These are phyloP conservation scores for Sorex maritimensis DNA, from an alignment of 2,797 vertebrate genomes.

Conservation along the genomic window DNA sequence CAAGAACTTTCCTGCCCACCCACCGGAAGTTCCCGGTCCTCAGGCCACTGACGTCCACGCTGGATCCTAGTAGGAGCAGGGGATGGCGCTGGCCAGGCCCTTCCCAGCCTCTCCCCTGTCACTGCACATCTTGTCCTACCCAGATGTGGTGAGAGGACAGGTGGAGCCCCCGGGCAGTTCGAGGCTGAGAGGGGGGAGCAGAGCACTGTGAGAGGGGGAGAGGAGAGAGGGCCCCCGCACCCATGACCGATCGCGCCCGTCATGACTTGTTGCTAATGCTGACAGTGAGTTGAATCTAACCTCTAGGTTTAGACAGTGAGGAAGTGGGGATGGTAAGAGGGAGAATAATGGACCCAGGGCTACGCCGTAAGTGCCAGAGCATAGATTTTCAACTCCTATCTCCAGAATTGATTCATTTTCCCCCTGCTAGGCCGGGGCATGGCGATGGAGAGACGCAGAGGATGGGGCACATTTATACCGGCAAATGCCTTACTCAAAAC, in stretches of 20 bases:
- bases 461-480: neutral
- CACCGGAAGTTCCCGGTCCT: neutral
- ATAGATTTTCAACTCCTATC: neutral
- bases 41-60: neutral
- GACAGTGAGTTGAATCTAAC: neutral
- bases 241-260: neutral
- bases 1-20: neutral
- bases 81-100: fast-evolving
- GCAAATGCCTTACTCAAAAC: neutral
- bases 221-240: too few species aligned
- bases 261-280: neutral
- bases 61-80: fast-evolving
- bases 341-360: neutral
- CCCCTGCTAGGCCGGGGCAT: neutral
- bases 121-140: neutral
- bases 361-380: neutral
- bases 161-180: too few species aligned
- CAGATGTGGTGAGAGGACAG: neutral
- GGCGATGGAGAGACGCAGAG: neutral
- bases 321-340: neutral
- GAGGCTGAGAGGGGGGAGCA: neutral
- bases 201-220: neutral
- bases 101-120: neutral
- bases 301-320: neutral
- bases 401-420: slow-evolving; percentile 45